phyloP scores from a whole-genome alignment of 37 sponge, comb jelly and placozoan species.

The Bolinopsis microptera region DNA sequence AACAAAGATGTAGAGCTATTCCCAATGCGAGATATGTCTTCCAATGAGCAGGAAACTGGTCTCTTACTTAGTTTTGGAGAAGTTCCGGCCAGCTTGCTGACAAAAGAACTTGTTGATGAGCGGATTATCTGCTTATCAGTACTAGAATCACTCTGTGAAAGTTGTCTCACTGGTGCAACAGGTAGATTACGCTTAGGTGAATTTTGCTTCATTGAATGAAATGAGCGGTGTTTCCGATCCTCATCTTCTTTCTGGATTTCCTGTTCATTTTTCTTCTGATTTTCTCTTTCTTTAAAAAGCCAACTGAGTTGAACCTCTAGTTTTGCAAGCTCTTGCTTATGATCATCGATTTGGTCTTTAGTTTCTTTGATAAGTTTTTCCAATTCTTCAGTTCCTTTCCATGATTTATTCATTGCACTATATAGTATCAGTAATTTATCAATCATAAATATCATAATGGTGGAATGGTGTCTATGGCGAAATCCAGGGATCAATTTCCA shows the following conservation, averaged over 20 bases:
- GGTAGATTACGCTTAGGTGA: background rate
- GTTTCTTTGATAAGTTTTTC: background rate
- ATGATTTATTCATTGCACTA: background rate
- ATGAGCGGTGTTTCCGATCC: background rate
- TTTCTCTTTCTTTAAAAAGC: conserved; percentile 16
- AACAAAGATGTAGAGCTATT: background rate
- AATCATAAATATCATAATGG: background rate
- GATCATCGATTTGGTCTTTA: background rate
- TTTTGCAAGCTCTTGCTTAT: background rate
- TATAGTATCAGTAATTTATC: background rate
- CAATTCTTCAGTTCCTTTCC: background rate
- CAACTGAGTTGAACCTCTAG: background rate
- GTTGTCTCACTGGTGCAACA: conserved; percentile 37
- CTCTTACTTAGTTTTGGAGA: background rate
- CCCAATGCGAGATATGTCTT: background rate
- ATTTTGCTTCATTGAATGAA: background rate
- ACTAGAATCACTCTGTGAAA: background rate
- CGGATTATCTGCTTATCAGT: background rate
- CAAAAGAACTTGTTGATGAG: background rate
- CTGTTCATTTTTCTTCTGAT: background rate
- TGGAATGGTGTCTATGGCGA: too few species aligned
- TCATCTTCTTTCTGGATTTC: background rate
- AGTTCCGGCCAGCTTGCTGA: background rate
- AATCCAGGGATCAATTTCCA: too few species aligned
- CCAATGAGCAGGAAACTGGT: background rate